Evolutionary conservation across 2,797 vertebrate species (phyloP), one percentile per base, ranked within the genome.

Genomic region (Syndactyla subalaris): DNA sequence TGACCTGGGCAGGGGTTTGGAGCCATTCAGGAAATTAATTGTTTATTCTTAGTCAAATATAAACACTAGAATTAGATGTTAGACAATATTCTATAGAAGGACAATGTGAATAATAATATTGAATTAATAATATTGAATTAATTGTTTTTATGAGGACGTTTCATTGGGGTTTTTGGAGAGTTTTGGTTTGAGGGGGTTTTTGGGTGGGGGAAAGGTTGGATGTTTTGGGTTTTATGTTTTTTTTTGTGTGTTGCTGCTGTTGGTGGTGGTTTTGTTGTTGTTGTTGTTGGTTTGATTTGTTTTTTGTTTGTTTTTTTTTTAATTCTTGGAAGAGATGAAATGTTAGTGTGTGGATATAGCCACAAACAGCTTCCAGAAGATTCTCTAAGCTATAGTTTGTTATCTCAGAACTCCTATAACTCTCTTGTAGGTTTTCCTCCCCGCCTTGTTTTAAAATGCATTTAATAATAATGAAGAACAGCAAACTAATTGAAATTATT

Each of bases 401-500:
- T 92, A 54, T 63, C 90, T 91, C 45, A 61, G 41, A 87, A 61
- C 20, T 61, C 52, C 2, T 41, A 71, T 18, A 11, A 72, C 9
- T 74, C 23, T 49, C 27, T 6, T 82, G 10, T 65, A 70, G 19
- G 5, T 4, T 10, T 20, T 45, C 34, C 2, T 2, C 7, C 1
- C 0, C 1, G 9, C 27, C 24, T 71, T n/a, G 21, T 66, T 85
- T 22, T 3, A 2, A 78, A 76, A 74, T 62, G 10, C 83, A 78
- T 91, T 93, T 93, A 95, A 84, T 81, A 94, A 92, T 34, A 32
- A 32, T 58, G 46, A 87, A 78, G 62, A 82, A 95, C 91, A 89
- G 24, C 22, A 92, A 93, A 92, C 27, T 81, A 93, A 92, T 91
- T 80, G 76, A 80, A 95, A 89, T 94, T 78, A 92, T 91, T 94